Percentiles rank a stretch among this genome's conserved stretches.
These are phyloP conservation scores for Atherinomorus stipes DNA, from an alignment of 2,113 vertebrate species.

Conservation along the genomic window DNA sequence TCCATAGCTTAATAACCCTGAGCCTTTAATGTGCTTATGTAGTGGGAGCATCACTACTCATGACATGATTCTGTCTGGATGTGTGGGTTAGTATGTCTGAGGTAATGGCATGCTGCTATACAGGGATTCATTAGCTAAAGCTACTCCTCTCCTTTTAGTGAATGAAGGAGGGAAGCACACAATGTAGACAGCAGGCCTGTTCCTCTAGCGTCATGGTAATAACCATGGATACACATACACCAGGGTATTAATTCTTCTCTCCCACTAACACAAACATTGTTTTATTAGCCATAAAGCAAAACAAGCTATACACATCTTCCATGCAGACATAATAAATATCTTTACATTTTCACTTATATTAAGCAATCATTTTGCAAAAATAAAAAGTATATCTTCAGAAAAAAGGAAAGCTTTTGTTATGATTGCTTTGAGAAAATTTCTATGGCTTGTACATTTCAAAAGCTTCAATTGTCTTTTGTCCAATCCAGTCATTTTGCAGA, in stretches of 20 bases:
- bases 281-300: slow-evolving; percentile 52
- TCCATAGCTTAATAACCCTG: slow-evolving; percentile 68
- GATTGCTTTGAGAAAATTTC: slow-evolving; percentile 5
- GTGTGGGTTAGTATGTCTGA: slow-evolving; percentile 69
- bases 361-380: background rate
- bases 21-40: slow-evolving; percentile 77
- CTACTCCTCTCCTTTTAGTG: slow-evolving; percentile 74
- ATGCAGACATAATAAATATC: slow-evolving; percentile 27
- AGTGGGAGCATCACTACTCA: slow-evolving; percentile 59
- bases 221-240: slow-evolving; percentile 83
- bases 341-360: slow-evolving; percentile 6
- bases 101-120: slow-evolving; percentile 56
- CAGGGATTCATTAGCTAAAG: slow-evolving; percentile 70
- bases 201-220: slow-evolving; percentile 77
- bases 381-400: background rate
- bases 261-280: slow-evolving; percentile 61
- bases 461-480: slow-evolving; percentile 32
- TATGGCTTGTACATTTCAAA: slow-evolving; percentile 31
- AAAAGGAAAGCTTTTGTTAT: slow-evolving; percentile 4
- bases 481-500: slow-evolving; percentile 21
- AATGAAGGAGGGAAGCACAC: slow-evolving; percentile 76
- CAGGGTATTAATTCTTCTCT: slow-evolving; percentile 74
- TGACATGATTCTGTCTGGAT: slow-evolving; percentile 65
- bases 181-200: slow-evolving; percentile 68
- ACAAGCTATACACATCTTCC: slow-evolving; percentile 14